These are phyloP conservation scores for Riparia riparia DNA, from an alignment of 2,113 vertebrate species.

Conservation along the genomic window DNA sequence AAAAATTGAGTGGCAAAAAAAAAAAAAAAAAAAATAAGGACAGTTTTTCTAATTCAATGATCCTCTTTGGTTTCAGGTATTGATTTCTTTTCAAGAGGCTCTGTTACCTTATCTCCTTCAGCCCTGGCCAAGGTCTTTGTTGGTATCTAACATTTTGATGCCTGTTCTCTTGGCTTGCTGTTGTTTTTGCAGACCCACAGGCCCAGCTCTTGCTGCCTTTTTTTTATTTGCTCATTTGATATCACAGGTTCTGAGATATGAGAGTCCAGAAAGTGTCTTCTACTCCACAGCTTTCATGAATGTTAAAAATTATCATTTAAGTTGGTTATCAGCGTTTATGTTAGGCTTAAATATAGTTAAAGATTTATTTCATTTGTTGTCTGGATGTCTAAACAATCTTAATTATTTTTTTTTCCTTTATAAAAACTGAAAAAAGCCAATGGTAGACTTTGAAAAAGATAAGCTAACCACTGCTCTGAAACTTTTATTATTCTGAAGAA, in stretches of 20 bases:
- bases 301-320: neutral
- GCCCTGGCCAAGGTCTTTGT: neutral
- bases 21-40: neutral
- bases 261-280: neutral
- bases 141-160: neutral
- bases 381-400: neutral
- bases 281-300: accelerated
- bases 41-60: neutral
- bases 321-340: neutral
- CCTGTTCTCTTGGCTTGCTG: neutral
- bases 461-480: neutral
- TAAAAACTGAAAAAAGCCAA: neutral
- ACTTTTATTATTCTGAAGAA: neutral
- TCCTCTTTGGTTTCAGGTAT: constrained; percentile 12
- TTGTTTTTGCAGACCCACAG: neutral
- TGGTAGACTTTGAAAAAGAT: neutral
- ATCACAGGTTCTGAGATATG: neutral
- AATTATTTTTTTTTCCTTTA: neutral
- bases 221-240: neutral
- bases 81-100: constrained; percentile 4
- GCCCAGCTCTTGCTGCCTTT: neutral
- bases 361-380: neutral
- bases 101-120: neutral
- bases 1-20: neutral
- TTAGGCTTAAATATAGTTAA: neutral